Percentiles rank a stretch among this genome's conserved stretches.
Evolutionary conservation across 2,888 invertebrate genomes (phyloP).

Genomic region (Phasia obesa): DNA sequence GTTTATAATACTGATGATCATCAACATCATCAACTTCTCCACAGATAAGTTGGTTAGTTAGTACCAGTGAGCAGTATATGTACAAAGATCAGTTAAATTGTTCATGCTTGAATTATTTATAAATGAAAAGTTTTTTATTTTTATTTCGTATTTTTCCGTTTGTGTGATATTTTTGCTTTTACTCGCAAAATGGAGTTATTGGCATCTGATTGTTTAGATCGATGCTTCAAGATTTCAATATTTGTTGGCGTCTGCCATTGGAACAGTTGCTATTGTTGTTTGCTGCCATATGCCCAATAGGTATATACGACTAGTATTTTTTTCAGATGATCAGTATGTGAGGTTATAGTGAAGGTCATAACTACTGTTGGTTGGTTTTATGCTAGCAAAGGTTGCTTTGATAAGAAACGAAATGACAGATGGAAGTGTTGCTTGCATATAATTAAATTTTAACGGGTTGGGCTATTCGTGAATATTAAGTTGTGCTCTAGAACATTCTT

Average conservation of each 20-base stretch:
- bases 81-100: conserved; percentile 55
- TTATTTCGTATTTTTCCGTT: background rate
- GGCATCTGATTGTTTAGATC: conserved; percentile 51
- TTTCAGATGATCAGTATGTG: conserved; percentile 37
- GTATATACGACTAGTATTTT: background rate
- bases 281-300: conserved; percentile 33
- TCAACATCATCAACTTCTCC: conserved; percentile 8
- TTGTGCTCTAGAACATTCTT: background rate
- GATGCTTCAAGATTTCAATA: conserved; percentile 50
- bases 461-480: background rate
- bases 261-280: conserved; percentile 11
- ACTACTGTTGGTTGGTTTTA: conserved; percentile 24
- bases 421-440: background rate
- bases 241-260: conserved; percentile 35
- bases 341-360: conserved; percentile 46
- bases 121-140: conserved; percentile 43
- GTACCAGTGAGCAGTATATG: conserved; percentile 34
- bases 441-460: background rate
- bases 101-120: conserved; percentile 50
- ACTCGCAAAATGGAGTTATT: conserved; percentile 32
- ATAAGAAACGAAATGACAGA: conserved; percentile 6
- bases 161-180: conserved; percentile 50
- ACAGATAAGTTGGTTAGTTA: conserved; percentile 37
- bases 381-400: background rate
- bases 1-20: conserved; percentile 35